Evolutionary conservation across 2,888 invertebrate genomes (phyloP).

Genomic region (Drosophila picticornis): DNA sequence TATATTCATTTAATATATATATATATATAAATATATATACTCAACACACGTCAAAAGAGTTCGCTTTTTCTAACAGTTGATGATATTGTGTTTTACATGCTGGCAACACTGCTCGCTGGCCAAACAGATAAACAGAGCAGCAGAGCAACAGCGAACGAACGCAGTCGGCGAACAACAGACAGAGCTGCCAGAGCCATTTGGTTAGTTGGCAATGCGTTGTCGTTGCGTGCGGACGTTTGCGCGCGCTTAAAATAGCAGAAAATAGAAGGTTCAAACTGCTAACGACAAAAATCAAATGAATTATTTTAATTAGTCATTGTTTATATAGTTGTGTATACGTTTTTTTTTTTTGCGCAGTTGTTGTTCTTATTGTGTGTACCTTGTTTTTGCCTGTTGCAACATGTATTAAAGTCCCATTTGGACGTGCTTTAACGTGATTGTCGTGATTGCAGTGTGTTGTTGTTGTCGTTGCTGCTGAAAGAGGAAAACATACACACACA

Average conservation of each 20-base stretch:
- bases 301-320: slow-evolving; percentile 1
- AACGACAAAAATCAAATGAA: slow-evolving; percentile 13
- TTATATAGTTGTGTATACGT: not conserved
- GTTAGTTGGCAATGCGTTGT: slow-evolving; percentile 49
- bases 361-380: slow-evolving; percentile 7
- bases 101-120: slow-evolving; percentile 6
- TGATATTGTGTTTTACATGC: not conserved
- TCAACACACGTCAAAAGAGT: not conserved
- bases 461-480: slow-evolving; percentile 21
- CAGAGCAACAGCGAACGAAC: slow-evolving; percentile 13
- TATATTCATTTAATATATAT: too few species aligned
- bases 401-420: slow-evolving; percentile 12
- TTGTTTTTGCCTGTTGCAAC: slow-evolving; percentile 36
- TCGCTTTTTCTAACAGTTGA: not conserved
- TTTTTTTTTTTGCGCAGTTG: slow-evolving; percentile 1
- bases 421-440: slow-evolving; percentile 23
- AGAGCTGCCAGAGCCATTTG: slow-evolving; percentile 2
- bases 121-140: slow-evolving; percentile 14
- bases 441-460: slow-evolving; percentile 17
- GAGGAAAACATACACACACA: not conserved
- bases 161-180: slow-evolving; percentile 18
- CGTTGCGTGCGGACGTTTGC: slow-evolving; percentile 58
- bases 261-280: not conserved
- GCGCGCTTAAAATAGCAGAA: slow-evolving; percentile 26
- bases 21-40: not conserved